phyloP scores from a whole-genome alignment of 37 sponge, comb jelly and placozoan genomes.

The Geodia barretti region DNA sequence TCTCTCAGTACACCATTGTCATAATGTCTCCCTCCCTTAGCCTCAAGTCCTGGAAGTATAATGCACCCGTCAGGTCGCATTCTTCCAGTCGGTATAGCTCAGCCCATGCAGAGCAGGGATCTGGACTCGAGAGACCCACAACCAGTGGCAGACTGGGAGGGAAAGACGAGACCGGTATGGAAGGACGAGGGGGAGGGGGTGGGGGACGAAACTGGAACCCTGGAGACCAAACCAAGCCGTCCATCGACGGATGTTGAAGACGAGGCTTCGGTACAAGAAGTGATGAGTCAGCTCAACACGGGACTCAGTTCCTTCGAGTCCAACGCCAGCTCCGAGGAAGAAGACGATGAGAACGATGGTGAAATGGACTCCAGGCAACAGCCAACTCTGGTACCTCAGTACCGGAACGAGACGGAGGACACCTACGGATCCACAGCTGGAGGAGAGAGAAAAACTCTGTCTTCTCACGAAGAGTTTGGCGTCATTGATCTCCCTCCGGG shows the following conservation, averaged over 20 bases:
- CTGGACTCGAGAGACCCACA: background rate
- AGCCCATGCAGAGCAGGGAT: conserved; percentile 19
- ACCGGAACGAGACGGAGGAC: background rate
- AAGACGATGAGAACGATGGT: background rate
- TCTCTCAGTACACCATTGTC: too few species aligned
- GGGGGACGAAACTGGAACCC: background rate
- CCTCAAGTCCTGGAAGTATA: background rate
- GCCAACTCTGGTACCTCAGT: background rate
- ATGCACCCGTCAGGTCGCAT: conserved; percentile 4
- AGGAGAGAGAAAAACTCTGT: background rate
- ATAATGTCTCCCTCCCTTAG: background rate
- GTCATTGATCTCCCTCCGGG: conserved; percentile 19
- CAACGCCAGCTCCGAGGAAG: background rate
- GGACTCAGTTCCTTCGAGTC: background rate
- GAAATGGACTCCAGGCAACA: background rate
- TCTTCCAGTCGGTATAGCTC: conserved; percentile 58
- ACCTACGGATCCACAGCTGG: background rate
- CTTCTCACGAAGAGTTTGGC: background rate
- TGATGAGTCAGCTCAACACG: background rate
- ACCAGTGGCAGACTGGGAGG: background rate
- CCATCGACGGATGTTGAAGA: background rate
- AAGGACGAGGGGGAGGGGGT: background rate
- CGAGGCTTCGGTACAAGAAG: background rate
- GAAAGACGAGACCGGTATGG: too few species aligned
- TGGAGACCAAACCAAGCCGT: background rate